Percentiles rank a stretch among this genome's conserved stretches.
These are phyloP conservation scores for Noturus placidus DNA, from an alignment of 2,113 vertebrate genomes.

Conservation along the genomic window DNA sequence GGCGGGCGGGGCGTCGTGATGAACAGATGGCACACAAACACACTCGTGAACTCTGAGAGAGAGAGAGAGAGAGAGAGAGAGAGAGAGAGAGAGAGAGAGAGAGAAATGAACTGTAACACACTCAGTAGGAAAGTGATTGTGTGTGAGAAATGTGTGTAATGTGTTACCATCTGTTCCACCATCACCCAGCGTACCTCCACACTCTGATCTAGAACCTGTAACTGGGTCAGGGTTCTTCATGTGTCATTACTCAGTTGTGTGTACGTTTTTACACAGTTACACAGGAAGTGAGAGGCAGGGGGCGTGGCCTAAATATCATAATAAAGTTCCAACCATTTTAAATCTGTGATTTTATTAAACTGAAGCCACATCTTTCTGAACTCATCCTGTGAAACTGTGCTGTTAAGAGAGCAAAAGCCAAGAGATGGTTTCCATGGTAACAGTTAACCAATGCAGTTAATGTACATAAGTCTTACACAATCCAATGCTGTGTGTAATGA, in stretches of 20 bases:
- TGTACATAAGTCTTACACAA: background rate
- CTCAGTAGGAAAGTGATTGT: constrained; percentile 6
- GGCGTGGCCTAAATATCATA: background rate
- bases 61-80: constrained; percentile 3
- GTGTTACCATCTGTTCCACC: background rate
- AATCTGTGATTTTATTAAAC: background rate
- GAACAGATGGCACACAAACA: constrained; percentile 10
- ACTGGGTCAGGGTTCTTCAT: background rate
- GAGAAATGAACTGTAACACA: constrained; percentile 17
- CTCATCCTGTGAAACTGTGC: background rate
- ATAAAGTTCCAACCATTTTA: background rate
- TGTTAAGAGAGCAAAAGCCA: background rate
- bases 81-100: background rate
- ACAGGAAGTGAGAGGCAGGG: background rate
- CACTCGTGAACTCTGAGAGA: background rate
- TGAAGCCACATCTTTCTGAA: background rate
- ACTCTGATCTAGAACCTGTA: constrained; percentile 2
- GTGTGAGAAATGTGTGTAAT: constrained; percentile 7
- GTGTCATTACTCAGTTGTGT: background rate
- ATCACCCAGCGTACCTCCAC: background rate
- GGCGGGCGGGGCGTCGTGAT: background rate
- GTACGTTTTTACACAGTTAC: background rate
- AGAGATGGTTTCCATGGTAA: background rate
- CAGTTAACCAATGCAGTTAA: background rate
- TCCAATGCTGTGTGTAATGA: background rate